phyloP scores from a whole-genome alignment of 2,797 vertebrate species.

The Rhabdophis nuchalis region DNA sequence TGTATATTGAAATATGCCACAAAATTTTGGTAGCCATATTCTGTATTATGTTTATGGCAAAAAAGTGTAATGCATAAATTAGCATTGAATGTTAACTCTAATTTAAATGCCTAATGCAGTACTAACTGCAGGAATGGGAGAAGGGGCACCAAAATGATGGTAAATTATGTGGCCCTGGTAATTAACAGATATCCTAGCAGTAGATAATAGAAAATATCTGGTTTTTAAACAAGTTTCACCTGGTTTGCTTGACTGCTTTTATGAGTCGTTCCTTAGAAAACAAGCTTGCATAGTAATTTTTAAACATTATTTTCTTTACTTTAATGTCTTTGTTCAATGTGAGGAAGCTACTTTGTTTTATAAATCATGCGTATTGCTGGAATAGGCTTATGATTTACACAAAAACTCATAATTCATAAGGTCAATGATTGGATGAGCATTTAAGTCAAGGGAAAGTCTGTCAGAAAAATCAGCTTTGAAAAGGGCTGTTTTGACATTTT shows the following conservation, averaged over 20 bases:
- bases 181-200: conserved; percentile 4
- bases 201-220: background rate
- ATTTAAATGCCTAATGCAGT: background rate
- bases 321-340: conserved; percentile 7
- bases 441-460: background rate
- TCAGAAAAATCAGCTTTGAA: background rate
- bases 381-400: background rate
- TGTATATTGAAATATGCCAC: background rate
- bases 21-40: background rate
- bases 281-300: background rate
- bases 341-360: conserved; percentile 20
- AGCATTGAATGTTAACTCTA: background rate
- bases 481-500: background rate
- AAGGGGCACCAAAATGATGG: background rate
- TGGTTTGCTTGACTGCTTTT: conserved; percentile 4
- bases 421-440: background rate
- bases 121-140: background rate
- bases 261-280: conserved; percentile 36
- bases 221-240: conserved; percentile 18
- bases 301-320: conserved; percentile 7
- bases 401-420: background rate
- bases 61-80: background rate
- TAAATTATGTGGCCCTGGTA: background rate
- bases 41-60: background rate
- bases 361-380: background rate